These are phyloP conservation scores for Cinclus mexicanus DNA, from an alignment of 2,113 vertebrate species.

Conservation along the genomic window DNA sequence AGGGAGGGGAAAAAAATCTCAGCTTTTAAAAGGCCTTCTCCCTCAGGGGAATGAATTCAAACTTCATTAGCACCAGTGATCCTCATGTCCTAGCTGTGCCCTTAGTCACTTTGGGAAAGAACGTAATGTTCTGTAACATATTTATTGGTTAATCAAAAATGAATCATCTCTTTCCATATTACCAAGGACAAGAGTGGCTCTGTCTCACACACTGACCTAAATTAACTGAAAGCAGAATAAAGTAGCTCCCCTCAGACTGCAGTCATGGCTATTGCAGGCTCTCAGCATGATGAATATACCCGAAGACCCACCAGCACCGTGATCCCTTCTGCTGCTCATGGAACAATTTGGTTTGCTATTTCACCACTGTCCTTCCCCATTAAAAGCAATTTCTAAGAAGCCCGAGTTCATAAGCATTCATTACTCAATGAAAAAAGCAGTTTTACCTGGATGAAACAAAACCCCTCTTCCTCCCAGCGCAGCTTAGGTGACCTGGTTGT, in stretches of 20 bases:
- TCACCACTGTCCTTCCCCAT: background rate
- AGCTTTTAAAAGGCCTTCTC: background rate
- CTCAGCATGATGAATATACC: background rate
- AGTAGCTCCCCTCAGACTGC: background rate
- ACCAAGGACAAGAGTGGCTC: background rate
- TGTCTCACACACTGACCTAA: background rate
- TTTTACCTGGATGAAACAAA: background rate
- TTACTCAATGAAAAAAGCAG: background rate
- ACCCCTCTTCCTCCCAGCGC: accelerated
- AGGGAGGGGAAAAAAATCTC: background rate
- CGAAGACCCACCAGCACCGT: background rate
- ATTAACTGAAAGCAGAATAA: background rate
- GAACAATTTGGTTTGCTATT: background rate
- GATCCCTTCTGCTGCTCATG: background rate
- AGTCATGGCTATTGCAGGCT: background rate
- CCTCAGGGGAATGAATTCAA: background rate
- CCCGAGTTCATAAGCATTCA: background rate
- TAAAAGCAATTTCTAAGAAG: background rate
- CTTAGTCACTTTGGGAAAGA: background rate
- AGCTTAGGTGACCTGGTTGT: accelerated
- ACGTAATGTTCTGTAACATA: background rate
- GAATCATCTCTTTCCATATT: background rate
- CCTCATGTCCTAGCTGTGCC: background rate
- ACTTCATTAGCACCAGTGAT: background rate
- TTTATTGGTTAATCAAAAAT: constrained; percentile 1